phyloP scores from a whole-genome alignment of 1,140 invertebrate species.

The Agraylea sexmaculata region DNA sequence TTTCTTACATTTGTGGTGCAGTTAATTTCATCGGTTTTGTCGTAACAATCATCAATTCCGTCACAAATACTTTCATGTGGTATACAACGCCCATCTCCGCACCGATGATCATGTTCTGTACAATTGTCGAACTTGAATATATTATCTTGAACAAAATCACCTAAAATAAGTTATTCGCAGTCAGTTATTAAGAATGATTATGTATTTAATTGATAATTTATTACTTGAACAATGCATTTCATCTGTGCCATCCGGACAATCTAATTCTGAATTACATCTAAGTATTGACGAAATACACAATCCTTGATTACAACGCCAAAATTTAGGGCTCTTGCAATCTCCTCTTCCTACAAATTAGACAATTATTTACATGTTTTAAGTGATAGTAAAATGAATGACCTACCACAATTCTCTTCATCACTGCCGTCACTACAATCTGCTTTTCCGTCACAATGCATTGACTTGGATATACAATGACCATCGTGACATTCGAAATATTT shows the following conservation, averaged over 20 bases:
- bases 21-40: slow-evolving; percentile 32
- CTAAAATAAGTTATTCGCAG: not conserved
- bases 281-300: slow-evolving; percentile 24
- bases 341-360: slow-evolving; percentile 53
- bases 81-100: slow-evolving; percentile 51
- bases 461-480: slow-evolving; percentile 42
- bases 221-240: slow-evolving; percentile 29
- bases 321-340: slow-evolving; percentile 12
- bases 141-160: slow-evolving; percentile 4
- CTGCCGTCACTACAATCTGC: slow-evolving; percentile 49
- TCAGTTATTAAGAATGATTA: not conserved
- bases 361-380: slow-evolving; percentile 43
- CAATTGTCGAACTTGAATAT: slow-evolving; percentile 7
- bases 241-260: slow-evolving; percentile 52
- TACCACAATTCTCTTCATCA: slow-evolving; percentile 51
- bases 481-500: slow-evolving; percentile 41
- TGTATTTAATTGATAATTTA: not conserved
- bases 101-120: slow-evolving; percentile 25
- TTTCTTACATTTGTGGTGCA: slow-evolving; percentile 20
- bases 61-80: slow-evolving; percentile 58
- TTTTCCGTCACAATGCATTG: slow-evolving; percentile 45
- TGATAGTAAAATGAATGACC: slow-evolving; percentile 24
- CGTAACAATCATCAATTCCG: slow-evolving; percentile 53
- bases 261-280: slow-evolving; percentile 36
- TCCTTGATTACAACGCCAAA: slow-evolving; percentile 11